Evolutionary conservation across 30 jellyfish, hydroid and myxozoan species (phyloP).

Genomic region (Cassiopea xamachana): DNA sequence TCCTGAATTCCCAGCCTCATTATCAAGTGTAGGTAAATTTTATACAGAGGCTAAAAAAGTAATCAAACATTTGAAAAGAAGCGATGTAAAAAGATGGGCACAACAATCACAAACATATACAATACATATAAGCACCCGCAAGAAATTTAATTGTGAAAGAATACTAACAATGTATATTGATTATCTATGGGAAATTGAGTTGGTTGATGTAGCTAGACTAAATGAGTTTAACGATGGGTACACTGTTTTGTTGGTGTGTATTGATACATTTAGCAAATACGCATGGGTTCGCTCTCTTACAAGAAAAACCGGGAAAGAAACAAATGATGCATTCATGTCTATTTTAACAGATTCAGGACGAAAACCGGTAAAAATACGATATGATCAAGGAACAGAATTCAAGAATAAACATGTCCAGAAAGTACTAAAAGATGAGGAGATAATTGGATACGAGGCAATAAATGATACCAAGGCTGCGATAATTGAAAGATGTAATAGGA

Average conservation of each 20-base stretch:
- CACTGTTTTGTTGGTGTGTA: background rate
- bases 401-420: background rate
- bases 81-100: background rate
- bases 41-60: background rate
- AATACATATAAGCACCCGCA: background rate
- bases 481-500: background rate
- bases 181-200: too few relatives aligned
- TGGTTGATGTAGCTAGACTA: too few relatives aligned
- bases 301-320: background rate
- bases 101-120: background rate
- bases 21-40: background rate
- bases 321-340: background rate
- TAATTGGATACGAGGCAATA: background rate
- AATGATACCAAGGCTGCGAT: constrained; percentile 12
- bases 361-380: background rate
- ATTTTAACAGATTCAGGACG: background rate
- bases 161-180: too few relatives aligned
- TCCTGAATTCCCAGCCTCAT: background rate
- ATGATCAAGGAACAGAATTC: background rate
- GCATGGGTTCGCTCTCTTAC: background rate
- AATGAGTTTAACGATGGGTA: too few relatives aligned
- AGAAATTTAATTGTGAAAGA: background rate
- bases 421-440: background rate
- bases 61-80: background rate
- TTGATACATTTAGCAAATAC: background rate